Conservation (phyloP, 1,140 invertebrate genomes). For the Caerostris darwini region DNA sequence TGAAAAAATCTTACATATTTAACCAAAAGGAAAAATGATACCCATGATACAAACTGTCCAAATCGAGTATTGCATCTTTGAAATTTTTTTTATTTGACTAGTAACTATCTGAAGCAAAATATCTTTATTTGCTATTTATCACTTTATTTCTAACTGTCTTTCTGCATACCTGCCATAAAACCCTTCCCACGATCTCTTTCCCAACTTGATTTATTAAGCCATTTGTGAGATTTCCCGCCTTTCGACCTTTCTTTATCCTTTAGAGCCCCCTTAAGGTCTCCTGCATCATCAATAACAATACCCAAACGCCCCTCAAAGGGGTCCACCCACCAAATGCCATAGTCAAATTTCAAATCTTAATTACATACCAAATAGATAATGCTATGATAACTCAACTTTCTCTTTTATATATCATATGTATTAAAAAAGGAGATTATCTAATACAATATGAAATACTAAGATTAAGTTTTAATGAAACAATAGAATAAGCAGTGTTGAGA, state of each 20-base stretch:
- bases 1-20: no score
- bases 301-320: background rate
- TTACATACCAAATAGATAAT: background rate
- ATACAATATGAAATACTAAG: background rate
- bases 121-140: no score
- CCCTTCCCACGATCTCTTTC: background rate
- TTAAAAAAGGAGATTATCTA: background rate
- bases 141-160: background rate
- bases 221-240: background rate
- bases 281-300: background rate
- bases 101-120: no score
- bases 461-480: background rate
- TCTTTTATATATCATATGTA: background rate
- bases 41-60: no score
- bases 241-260: background rate
- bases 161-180: background rate
- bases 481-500: background rate
- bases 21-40: no score
- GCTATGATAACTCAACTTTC: background rate
- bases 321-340: background rate
- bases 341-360: background rate
- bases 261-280: background rate
- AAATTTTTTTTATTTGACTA: no score
- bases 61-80: no score
- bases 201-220: conserved; percentile 16